Conservation (phyloP, 2,888 invertebrate species). For the Ennomos quercinarius region DNA sequence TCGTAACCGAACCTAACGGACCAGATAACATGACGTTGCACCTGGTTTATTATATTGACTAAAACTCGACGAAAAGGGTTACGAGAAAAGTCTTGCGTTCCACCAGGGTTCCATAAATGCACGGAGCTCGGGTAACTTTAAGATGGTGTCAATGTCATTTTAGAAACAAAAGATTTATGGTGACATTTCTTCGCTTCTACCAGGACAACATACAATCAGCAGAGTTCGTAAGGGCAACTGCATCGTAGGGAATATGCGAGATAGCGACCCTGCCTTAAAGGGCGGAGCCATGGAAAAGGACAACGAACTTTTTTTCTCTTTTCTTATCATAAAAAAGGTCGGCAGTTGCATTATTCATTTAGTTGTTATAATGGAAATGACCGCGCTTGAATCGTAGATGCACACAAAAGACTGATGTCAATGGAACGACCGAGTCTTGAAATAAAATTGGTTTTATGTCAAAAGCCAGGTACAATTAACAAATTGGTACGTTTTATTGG, state of each 20-base stretch:
- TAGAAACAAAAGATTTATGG: slow-evolving; percentile 38
- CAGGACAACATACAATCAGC: slow-evolving; percentile 30
- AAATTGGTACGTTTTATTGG: slow-evolving; percentile 13
- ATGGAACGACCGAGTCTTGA: slow-evolving; percentile 28
- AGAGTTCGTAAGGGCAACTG: slow-evolving; percentile 16
- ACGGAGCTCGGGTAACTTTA: background rate
- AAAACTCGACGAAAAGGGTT: too few relatives aligned
- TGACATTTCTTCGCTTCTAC: slow-evolving; percentile 41
- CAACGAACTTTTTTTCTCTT: slow-evolving; percentile 21
- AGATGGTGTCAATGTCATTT: background rate
- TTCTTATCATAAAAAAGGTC: slow-evolving; percentile 45
- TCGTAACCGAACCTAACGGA: too few relatives aligned
- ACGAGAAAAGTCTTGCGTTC: too few relatives aligned
- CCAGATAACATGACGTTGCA: too few relatives aligned
- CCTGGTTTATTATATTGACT: too few relatives aligned
- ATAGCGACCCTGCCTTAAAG: slow-evolving; percentile 11
- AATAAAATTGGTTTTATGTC: slow-evolving; percentile 13
- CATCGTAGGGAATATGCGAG: slow-evolving; percentile 15
- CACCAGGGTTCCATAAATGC: slow-evolving; percentile 8
- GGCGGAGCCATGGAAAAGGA: slow-evolving; percentile 39
- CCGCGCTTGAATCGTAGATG: slow-evolving; percentile 56
- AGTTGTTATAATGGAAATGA: slow-evolving; percentile 57
- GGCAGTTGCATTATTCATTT: slow-evolving; percentile 65
- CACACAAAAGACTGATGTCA: slow-evolving; percentile 60
- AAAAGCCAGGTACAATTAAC: slow-evolving; percentile 21